phyloP scores from a whole-genome alignment of 1,140 invertebrate species.

The Drosophila punjabiensis region DNA sequence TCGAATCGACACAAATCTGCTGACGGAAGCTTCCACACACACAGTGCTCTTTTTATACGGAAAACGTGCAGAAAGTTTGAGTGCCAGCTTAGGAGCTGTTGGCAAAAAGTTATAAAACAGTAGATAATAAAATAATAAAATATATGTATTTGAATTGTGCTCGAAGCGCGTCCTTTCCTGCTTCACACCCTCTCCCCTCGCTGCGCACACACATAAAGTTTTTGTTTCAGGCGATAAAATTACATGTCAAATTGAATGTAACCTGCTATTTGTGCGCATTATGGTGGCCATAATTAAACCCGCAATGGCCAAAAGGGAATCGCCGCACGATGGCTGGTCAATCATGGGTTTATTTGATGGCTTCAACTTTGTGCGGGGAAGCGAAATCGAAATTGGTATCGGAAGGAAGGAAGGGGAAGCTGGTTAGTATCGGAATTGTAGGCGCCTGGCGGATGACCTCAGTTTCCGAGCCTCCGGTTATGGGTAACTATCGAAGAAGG shows the following conservation, averaged over 20 bases:
- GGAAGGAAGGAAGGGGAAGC: neutral
- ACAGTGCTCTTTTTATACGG: constrained; percentile 76
- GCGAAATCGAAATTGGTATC: constrained; percentile 25
- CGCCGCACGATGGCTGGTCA: constrained; percentile 73
- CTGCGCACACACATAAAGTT: constrained; percentile 51
- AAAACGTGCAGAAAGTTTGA: constrained; percentile 84
- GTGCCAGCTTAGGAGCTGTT: constrained; percentile 73
- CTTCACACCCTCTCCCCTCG: constrained; percentile 1
- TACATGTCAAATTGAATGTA: constrained; percentile 83
- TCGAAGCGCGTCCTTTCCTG: constrained; percentile 36
- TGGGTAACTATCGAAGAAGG: constrained; percentile 1
- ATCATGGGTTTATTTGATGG: constrained; percentile 79
- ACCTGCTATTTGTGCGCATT: constrained; percentile 81
- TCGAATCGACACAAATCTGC: constrained; percentile 74
- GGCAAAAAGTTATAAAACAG: constrained; percentile 81
- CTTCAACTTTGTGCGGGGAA: constrained; percentile 54
- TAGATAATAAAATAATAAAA: constrained; percentile 84
- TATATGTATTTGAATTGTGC: constrained; percentile 81
- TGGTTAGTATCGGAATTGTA: neutral
- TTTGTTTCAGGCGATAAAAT: constrained; percentile 76
- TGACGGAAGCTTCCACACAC: constrained; percentile 72
- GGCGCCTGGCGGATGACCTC: constrained; percentile 73
- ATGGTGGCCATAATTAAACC: constrained; percentile 76
- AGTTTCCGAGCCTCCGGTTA: constrained; percentile 23
- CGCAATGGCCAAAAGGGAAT: constrained; percentile 25